Conservation (phyloP, 2,797 vertebrate genomes). For the Epinephelus awoara region DNA sequence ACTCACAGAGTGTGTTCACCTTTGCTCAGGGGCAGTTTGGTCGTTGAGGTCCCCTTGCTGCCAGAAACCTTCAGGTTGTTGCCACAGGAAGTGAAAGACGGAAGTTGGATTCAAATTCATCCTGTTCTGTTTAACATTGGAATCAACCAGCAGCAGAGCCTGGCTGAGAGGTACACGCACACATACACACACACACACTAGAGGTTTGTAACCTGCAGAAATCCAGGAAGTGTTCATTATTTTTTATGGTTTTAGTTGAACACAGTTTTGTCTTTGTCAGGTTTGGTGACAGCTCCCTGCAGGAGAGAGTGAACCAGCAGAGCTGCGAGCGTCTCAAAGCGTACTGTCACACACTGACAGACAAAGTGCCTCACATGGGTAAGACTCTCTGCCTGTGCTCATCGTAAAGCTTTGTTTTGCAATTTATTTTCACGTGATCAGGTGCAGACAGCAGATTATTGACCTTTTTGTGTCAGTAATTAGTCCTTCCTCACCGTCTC, state of each 20-base stretch:
- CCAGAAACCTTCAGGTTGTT: constrained; percentile 87
- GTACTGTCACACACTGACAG: constrained; percentile 89
- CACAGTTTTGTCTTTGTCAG: constrained; percentile 35
- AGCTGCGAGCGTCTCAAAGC: constrained; percentile 90
- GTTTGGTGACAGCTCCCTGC: constrained; percentile 78
- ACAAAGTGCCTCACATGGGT: constrained; percentile 79
- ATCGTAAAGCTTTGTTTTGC: no score
- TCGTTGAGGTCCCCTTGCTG: constrained; percentile 92
- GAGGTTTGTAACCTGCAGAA: neutral
- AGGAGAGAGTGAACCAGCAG: constrained; percentile 94
- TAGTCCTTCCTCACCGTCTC: neutral
- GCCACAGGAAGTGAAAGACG: constrained; percentile 90
- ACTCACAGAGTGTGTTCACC: neutral
- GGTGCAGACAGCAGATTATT: no score
- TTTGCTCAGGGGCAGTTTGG: constrained; percentile 86
- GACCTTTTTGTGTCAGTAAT: no score
- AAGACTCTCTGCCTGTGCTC: neutral
- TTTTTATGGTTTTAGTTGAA: no score
- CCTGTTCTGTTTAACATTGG: constrained; percentile 96
- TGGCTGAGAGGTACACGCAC: constrained; percentile 92
- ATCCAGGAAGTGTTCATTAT: neutral
- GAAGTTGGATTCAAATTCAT: constrained; percentile 87
- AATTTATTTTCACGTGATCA: no score
- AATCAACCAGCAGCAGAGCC: constrained; percentile 96
- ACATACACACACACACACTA: constrained; percentile 16